Conservation (phyloP, 30 jellyfish, hydroid and myxozoan species). For the Rhopilema esculentum region DNA sequence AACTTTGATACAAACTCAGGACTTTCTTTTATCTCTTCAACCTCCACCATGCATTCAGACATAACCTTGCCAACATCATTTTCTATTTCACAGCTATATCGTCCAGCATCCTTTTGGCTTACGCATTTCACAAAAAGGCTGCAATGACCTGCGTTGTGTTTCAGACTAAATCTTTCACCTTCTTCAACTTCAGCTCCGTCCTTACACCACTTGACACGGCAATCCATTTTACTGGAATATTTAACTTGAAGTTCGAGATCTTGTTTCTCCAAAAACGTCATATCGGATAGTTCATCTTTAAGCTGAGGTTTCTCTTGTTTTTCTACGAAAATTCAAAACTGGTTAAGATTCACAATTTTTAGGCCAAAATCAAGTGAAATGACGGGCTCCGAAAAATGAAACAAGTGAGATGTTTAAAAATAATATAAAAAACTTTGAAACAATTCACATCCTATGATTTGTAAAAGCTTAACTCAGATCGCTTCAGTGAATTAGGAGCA, state of each 20-base stretch:
- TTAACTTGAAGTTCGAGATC: constrained; percentile 32
- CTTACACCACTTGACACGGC: constrained; percentile 68
- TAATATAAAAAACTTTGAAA: no score
- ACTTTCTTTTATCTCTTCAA: constrained; percentile 63
- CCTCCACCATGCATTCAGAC: constrained; percentile 64
- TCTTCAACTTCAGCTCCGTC: constrained; percentile 50
- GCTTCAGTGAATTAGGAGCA: no score
- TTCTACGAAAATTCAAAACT: neutral
- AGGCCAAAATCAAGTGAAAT: neutral
- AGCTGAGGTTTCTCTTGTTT: constrained; percentile 55
- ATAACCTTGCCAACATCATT: constrained; percentile 63
- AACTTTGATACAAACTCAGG: constrained; percentile 78
- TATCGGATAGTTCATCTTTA: constrained; percentile 33
- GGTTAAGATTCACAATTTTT: no score
- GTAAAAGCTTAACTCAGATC: no score
- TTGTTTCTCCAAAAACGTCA: constrained; percentile 60
- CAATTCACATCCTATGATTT: no score
- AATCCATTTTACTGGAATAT: constrained; percentile 49
- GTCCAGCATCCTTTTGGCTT: constrained; percentile 67
- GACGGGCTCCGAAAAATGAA: no score
- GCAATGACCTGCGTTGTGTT: constrained; percentile 22
- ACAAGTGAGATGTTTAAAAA: no score
- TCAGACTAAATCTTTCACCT: neutral
- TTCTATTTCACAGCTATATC: constrained; percentile 59
- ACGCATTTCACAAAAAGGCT: constrained; percentile 35